Evolutionary conservation across 2,113 vertebrate genomes (phyloP).

Genomic region (Rattus rattus): DNA sequence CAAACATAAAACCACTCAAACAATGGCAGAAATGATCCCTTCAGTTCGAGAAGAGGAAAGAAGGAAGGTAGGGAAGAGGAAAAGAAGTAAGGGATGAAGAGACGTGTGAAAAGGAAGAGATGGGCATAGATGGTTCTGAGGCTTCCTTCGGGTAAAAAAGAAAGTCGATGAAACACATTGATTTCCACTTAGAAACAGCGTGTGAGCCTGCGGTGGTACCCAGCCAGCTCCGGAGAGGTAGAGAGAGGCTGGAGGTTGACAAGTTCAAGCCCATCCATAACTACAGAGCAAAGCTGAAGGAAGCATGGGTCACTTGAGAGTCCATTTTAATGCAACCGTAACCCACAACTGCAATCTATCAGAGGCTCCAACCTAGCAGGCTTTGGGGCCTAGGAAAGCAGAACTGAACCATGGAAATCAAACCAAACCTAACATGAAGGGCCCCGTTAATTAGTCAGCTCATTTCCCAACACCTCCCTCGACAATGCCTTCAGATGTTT

Average conservation of each 20-base stretch:
- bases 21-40: neutral
- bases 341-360: neutral
- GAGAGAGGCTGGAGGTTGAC: neutral
- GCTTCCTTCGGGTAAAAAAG: neutral
- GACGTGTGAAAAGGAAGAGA: neutral
- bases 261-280: neutral
- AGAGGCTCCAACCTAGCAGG: neutral
- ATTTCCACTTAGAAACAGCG: neutral
- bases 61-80: accelerated
- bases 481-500: conserved; percentile 4
- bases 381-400: neutral
- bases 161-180: conserved; percentile 7
- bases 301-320: neutral
- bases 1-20: neutral
- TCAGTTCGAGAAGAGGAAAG: neutral
- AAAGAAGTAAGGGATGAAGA: no score
- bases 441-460: conserved; percentile 46
- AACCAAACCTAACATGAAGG: neutral
- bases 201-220: neutral
- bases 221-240: neutral
- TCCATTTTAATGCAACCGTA: neutral
- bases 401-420: conserved; percentile 56
- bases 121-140: neutral
- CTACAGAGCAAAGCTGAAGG: neutral
- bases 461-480: conserved; percentile 51